Percentiles rank a stretch among this genome's conserved stretches.
Evolutionary conservation across 2,113 vertebrate species (phyloP).

Genomic region (Micronycteris hirsuta): DNA sequence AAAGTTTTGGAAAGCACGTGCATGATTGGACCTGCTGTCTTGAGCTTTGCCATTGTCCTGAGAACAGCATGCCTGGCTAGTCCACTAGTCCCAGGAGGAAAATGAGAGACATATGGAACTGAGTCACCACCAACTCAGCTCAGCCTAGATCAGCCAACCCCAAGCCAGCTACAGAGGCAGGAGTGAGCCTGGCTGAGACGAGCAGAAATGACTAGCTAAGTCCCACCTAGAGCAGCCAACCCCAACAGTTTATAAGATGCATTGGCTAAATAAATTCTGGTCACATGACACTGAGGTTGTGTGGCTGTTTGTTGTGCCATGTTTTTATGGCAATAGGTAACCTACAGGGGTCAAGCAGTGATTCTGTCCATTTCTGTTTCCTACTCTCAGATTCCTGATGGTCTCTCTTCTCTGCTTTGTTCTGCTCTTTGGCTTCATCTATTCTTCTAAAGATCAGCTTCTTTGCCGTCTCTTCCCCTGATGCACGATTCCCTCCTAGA

Average conservation of each 20-base stretch:
- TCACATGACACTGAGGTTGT: not conserved
- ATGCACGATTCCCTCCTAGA: not conserved
- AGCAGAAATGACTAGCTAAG: not conserved
- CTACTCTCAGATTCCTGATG: not conserved
- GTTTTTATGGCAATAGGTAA: not conserved
- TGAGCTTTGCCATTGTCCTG: not conserved
- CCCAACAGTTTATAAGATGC: not conserved
- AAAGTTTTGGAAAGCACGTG: not conserved
- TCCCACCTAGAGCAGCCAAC: not conserved
- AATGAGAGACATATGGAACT: not conserved
- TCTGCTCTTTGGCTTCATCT: not conserved
- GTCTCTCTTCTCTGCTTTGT: not conserved
- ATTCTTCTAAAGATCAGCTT: not conserved
- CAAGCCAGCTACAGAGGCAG: not conserved
- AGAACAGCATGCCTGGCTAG: not conserved
- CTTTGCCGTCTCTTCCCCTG: not conserved
- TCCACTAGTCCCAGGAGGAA: not conserved
- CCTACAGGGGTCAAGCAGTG: not conserved
- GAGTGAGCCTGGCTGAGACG: not conserved
- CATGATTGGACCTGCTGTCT: not conserved
- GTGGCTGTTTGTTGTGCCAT: not conserved
- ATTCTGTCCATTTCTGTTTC: not conserved
- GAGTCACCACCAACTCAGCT: not conserved
- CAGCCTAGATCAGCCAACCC: not conserved
- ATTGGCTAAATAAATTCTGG: not conserved